These are phyloP conservation scores for Syrista parreyssii DNA, from an alignment of 2,888 invertebrate genomes.

Conservation along the genomic window DNA sequence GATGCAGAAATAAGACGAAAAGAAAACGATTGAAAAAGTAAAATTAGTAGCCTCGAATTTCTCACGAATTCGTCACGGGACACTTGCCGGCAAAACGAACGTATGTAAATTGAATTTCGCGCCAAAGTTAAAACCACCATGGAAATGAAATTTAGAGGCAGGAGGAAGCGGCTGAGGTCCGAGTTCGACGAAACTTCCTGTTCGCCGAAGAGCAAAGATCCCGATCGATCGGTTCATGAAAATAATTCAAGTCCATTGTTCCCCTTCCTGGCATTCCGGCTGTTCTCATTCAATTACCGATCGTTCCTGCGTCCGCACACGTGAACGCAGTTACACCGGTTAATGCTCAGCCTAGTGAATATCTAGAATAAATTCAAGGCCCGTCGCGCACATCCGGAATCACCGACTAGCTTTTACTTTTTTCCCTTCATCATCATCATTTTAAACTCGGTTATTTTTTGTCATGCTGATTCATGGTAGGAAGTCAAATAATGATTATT, in stretches of 20 bases:
- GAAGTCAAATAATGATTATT: background rate
- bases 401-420: conserved; percentile 27
- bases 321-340: conserved; percentile 5
- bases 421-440: background rate
- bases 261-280: background rate
- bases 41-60: too few relatives aligned
- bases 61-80: too few relatives aligned
- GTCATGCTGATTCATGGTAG: conserved; percentile 3
- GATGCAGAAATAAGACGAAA: background rate
- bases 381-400: conserved; percentile 24
- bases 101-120: too few relatives aligned
- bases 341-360: conserved; percentile 36
- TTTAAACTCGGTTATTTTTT: background rate
- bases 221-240: background rate
- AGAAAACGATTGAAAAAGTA: background rate
- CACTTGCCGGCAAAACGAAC: too few relatives aligned
- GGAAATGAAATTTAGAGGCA: background rate
- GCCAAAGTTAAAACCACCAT: too few relatives aligned
- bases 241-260: background rate
- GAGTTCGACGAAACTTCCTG: background rate
- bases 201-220: background rate
- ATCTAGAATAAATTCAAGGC: conserved; percentile 42
- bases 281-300: conserved; percentile 22
- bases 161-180: background rate
- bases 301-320: background rate